A percentile compares a stretch with the other conserved stretches of the same genome.
Conservation (phyloP, 2,888 invertebrate genomes). For the Hanleya hanleyi region DNA sequence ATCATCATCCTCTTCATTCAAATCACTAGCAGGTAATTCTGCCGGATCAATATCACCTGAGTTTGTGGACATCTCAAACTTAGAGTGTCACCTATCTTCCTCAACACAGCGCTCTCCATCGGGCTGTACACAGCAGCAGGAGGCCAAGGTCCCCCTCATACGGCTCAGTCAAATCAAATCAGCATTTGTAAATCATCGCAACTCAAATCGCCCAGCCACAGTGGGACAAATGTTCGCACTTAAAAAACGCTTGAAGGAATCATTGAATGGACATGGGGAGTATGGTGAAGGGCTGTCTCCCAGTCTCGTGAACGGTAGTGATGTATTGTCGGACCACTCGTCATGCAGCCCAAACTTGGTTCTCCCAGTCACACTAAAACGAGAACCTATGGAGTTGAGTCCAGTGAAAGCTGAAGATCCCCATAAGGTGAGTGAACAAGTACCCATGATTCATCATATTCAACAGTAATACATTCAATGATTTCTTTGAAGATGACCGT, state of each 20-base stretch:
- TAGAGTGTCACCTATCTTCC: too few species aligned
- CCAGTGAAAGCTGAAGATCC: background rate
- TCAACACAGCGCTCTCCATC: too few species aligned
- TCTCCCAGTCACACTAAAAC: background rate
- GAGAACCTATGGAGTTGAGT: background rate
- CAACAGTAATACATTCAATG: too few species aligned
- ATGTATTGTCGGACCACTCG: background rate
- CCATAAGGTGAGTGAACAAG: background rate
- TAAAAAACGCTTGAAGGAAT: slow-evolving; percentile 48
- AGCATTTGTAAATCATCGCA: slow-evolving; percentile 41
- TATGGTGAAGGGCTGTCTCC: background rate
- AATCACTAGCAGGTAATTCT: too few species aligned
- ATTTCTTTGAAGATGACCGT: too few species aligned
- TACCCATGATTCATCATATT: too few species aligned
- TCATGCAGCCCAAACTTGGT: background rate
- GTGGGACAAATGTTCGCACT: slow-evolving; percentile 54
- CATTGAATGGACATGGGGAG: background rate
- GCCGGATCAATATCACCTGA: too few species aligned
- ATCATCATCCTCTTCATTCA: too few species aligned
- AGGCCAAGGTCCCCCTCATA: slow-evolving; percentile 37
- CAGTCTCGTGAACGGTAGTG: background rate
- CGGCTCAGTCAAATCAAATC: slow-evolving; percentile 59
- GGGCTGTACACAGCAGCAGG: background rate
- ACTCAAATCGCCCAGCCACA: slow-evolving; percentile 8
- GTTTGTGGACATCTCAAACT: too few species aligned